Base-by-base conservation (phyloP, 2,113 vertebrate species). In the Zosterops japonicus region DNA sequence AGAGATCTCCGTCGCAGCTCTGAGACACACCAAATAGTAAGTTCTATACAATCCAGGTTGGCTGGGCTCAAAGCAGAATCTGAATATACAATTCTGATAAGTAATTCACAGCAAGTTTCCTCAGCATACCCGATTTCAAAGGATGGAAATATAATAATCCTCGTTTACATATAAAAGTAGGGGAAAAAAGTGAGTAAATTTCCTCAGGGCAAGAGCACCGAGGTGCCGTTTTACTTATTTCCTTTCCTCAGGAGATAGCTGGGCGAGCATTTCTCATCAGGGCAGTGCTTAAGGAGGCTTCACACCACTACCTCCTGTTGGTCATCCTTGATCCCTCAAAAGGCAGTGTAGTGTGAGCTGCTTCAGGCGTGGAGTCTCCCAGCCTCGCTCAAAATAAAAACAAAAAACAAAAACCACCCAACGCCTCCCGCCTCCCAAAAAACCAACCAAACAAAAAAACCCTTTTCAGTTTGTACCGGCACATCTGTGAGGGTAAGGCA, bases 271-370 rank as follows among this genome's bases (percentile, higher is more conserved):
- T 69, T 94, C 35, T 39, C 21, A 49, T 4, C 15, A n/a, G 22
- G 41, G 25, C 42, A 65, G 18, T 3, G 25, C n/a, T 52, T 13
- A 20, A 35, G 47, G 29, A 93, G 39, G 55, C 63, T 83, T 93
- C 86, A 36, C 83, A 18, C 93, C 83, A 81, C 86, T 87, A 93
- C 86, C 95, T 94, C 95, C 93, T 86, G 44, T 90, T 78, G 95
- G 36, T 57, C 80, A 47, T 20, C 29, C 27, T 18, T 8, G 6
- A 57, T 53, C n/a, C 14, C 25, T 60, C 36, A 12, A 27, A 25
- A 0, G 2, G 63, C 10, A 28, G 21, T 1, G 19, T 2, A 12
- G 9, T 1, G 4, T 0, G 9, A 78, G 49, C 33, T 52, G 67
- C 67, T 82, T 35, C 20, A 31, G 52, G 35, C 6, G 0, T 6